Base-by-base conservation (phyloP, 2,797 vertebrate genomes). In the Jordanella pulchra region DNA sequence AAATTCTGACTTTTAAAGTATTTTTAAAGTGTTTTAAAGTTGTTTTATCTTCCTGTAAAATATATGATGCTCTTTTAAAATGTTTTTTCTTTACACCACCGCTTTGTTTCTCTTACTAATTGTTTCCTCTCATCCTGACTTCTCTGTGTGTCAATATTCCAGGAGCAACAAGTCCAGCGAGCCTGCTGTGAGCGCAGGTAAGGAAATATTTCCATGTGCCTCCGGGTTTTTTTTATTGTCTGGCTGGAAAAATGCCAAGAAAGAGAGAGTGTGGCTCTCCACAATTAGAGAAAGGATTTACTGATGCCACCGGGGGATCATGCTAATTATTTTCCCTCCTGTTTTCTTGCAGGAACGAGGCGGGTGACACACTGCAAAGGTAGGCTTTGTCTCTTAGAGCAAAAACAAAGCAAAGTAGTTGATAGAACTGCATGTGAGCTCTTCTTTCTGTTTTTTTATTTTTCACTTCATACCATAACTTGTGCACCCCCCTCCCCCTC, bases 301-400 rank as follows among this genome's bases (percentile, higher is more conserved):
- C 18, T 23, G 11, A 25, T 14, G 39, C 28, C 18, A 39, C 42
- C 39, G 58, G 23, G 23, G 4, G n/a, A 25, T n/a, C 25, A 25
- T 12, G 13, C 25, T 39, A 42, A 42, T 63, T 15, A 63, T 86
- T 95, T 91, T 96, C 82, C 95, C 90, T 96, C 91, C 94, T 85
- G 85, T 76, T 91, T 60, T 39, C 17, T 12, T 94, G 93, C 94
- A 98, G 98, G 96, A 89, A 94, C 93, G 48, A 95, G 96, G 55
- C 96, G 95, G 67, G 97, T 99, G 95, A 97, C 95, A 0, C 96
- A 97, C 93, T 98, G 97, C 94, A 97, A 97, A 99, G 97, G 98
- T 99, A 97, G 94, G 95, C 93, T 86, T 95, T 86, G 80, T 64
- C 68, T 87, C 76, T 75, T 25, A 71, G 67, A 44, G 25, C 9